phyloP scores from a whole-genome alignment of 2,797 vertebrate genomes.

The Spinus pinus region DNA sequence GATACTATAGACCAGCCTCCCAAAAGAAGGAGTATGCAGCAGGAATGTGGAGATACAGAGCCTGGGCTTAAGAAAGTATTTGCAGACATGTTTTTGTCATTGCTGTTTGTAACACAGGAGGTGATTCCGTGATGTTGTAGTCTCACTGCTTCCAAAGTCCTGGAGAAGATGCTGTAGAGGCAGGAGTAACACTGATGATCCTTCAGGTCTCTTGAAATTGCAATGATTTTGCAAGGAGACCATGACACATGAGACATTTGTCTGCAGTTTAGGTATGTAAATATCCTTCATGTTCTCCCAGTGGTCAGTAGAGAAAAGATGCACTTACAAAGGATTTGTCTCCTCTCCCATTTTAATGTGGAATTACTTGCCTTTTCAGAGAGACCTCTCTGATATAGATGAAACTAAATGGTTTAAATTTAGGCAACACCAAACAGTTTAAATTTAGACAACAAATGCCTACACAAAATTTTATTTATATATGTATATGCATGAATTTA shows the following conservation, averaged over 20 bases:
- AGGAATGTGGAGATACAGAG: background rate
- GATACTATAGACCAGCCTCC: background rate
- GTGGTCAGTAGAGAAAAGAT: background rate
- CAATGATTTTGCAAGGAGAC: background rate
- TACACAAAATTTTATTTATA: background rate
- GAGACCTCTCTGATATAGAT: background rate
- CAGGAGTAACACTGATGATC: background rate
- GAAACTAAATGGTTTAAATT: background rate
- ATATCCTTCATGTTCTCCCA: background rate
- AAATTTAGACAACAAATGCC: background rate
- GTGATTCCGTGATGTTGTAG: accelerated
- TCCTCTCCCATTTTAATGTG: background rate
- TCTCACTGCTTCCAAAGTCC: background rate
- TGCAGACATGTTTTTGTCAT: background rate
- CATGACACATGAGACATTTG: background rate
- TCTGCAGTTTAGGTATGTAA: background rate
- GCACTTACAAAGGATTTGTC: background rate
- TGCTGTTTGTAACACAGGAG: background rate
- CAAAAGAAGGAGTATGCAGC: background rate
- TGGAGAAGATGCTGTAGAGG: background rate
- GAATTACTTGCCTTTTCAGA: background rate
- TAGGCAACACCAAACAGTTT: background rate
- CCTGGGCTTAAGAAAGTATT: background rate
- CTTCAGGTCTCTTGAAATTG: background rate
- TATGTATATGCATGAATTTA: background rate